Evolutionary conservation across 2,797 vertebrate genomes (phyloP), one percentile per base, ranked within the genome.

Genomic region (Pipistrellus kuhlii): DNA sequence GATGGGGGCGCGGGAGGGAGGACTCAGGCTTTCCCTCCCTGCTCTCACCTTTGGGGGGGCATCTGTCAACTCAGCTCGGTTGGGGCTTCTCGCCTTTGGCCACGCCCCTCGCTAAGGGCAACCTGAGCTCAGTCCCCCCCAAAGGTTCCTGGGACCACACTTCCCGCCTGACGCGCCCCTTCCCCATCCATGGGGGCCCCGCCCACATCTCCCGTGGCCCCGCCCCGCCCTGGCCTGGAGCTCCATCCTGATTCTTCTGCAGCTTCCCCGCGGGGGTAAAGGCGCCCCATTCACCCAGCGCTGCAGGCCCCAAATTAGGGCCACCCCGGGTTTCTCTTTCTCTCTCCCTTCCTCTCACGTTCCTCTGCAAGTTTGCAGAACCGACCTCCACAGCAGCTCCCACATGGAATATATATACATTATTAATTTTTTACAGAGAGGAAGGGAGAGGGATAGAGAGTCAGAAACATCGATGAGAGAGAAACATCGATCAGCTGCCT

Each of bases 251-350:
- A 44, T 44, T 44, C 44, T 87, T 30, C 59, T 30, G 75, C 35
- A 35, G 32, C 46, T 71, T 88, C 25, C 59, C 59, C 41, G 1
- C 4, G 48, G 32, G 38, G 18, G 4, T 27, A 35, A 66, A 66
- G n/a, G 55, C 10, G 21, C 14, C 32, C 1, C 44, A 11, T 44
- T 23, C 1, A 0, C 35, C n/a, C 66, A 0, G 30, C 3, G 44
- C 2, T 9, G 30, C 30, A 12, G n/a, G 18, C 80, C 46, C 11
- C 46, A 48, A 11, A 44, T 11, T 44, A 11, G 9, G 10, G 11
- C 10, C 44, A 44, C 44, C 46, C 46, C 4, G 11, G 10, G 11
- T 48, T 48, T 48, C 46, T 14, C 44, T 57, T 55, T 32, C 9
- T 57, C 66, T 32, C 9, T 46, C 44, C 38, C 66, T 48, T 80